Conservation (phyloP, 2,113 vertebrate genomes). For the Pipa parva region DNA sequence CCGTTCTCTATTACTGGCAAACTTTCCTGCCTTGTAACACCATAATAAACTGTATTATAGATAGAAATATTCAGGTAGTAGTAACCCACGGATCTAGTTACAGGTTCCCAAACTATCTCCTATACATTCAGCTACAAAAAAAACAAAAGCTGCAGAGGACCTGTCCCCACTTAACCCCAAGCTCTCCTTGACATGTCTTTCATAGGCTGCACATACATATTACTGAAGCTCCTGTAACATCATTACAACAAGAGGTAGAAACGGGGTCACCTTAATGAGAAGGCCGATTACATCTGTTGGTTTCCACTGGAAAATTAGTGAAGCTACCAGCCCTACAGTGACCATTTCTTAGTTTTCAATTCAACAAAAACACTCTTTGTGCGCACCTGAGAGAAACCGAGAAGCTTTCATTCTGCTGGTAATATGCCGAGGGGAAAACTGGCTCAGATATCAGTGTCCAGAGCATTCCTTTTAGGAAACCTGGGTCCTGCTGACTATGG, state of each 20-base stretch:
- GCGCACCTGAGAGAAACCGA: conserved; percentile 58
- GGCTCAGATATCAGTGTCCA: conserved; percentile 41
- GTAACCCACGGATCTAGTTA: background rate
- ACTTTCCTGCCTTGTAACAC: background rate
- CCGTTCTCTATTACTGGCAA: too few relatives aligned
- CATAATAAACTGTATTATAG: too few relatives aligned
- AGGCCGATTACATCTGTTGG: conserved; percentile 47
- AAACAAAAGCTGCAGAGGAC: background rate
- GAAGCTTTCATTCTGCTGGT: conserved; percentile 57
- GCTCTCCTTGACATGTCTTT: conserved; percentile 25
- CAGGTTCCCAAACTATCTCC: background rate
- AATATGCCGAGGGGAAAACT: conserved; percentile 50
- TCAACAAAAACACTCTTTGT: conserved; percentile 59
- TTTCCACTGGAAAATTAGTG: conserved; percentile 45
- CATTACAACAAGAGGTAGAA: conserved; percentile 56
- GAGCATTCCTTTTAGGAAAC: conserved; percentile 48
- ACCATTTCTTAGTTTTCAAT: conserved; percentile 38
- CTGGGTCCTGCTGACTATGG: conserved; percentile 34
- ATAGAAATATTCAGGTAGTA: background rate
- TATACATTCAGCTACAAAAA: background rate
- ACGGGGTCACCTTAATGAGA: conserved; percentile 51
- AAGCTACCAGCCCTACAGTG: conserved; percentile 45
- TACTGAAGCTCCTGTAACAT: conserved; percentile 47
- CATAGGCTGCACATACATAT: conserved; percentile 43
- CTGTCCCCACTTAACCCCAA: conserved; percentile 41